These are phyloP conservation scores for Heteropelma amictum DNA, from an alignment of 2,888 invertebrate species.

Conservation along the genomic window DNA sequence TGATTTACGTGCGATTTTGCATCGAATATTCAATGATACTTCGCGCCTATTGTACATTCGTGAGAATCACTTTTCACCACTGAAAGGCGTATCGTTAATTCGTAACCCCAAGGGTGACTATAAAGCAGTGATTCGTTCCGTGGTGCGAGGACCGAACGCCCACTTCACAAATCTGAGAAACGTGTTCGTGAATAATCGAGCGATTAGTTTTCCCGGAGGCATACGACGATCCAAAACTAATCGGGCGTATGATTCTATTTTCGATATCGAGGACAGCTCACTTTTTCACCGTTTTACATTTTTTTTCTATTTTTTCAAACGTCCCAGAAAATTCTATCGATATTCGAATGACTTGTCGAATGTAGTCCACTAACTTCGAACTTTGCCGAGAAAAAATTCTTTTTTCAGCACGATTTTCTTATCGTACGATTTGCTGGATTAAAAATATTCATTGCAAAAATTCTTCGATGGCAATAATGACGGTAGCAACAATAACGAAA, in stretches of 20 bases:
- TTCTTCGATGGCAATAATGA: too few species aligned
- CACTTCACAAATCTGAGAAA: conserved; percentile 31
- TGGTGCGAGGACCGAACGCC: conserved; percentile 1
- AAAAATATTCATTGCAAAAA: too few species aligned
- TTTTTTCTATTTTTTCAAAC: neutral
- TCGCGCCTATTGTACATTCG: neutral
- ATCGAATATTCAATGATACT: too few species aligned
- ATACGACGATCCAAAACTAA: conserved; percentile 44
- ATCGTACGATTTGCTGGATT: too few species aligned
- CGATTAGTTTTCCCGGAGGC: conserved; percentile 28
- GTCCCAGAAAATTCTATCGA: too few species aligned
- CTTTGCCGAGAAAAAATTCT: too few species aligned
- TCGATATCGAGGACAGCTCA: conserved; percentile 37
- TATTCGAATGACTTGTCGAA: too few species aligned
- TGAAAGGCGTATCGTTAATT: neutral
- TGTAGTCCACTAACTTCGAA: too few species aligned
- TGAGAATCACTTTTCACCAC: neutral
- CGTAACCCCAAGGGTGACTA: neutral
- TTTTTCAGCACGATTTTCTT: too few species aligned
- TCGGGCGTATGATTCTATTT: conserved; percentile 56
- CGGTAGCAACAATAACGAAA: too few species aligned
- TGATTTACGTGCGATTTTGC: too few species aligned
- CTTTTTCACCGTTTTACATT: neutral
- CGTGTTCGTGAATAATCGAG: conserved; percentile 51
- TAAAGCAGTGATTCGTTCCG: neutral